A percentile compares a stretch with the other conserved stretches of the same genome.
phyloP scores from a whole-genome alignment of 2,888 invertebrate genomes.

The Ennomos erosarius region DNA sequence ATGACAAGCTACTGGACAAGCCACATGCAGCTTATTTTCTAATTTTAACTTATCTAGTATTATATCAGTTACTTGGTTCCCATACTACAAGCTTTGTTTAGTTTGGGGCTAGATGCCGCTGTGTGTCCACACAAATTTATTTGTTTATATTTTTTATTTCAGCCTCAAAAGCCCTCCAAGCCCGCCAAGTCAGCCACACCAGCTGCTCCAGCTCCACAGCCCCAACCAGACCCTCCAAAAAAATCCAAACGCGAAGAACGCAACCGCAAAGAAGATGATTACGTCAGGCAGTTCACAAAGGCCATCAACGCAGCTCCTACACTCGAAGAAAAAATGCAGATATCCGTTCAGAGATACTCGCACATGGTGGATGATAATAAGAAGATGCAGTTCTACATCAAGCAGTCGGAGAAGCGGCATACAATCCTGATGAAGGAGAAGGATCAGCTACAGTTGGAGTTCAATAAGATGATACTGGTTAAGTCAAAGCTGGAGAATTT shows the following conservation, averaged over 20 bases:
- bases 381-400: conserved; percentile 83
- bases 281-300: conserved; percentile 88
- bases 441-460: conserved; percentile 92
- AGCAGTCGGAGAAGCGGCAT: conserved; percentile 86
- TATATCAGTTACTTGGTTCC: too few relatives aligned
- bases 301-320: conserved; percentile 83
- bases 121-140: too few relatives aligned
- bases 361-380: conserved; percentile 91
- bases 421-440: conserved; percentile 89
- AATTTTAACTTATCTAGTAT: too few relatives aligned
- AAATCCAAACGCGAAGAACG: conserved; percentile 74
- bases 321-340: conserved; percentile 88
- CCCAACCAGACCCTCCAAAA: conserved; percentile 56
- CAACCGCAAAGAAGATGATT: conserved; percentile 84
- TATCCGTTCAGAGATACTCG: conserved; percentile 90
- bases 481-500: conserved; percentile 94
- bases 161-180: too few relatives aligned
- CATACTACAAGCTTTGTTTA: too few relatives aligned
- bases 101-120: too few relatives aligned
- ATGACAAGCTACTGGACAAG: too few relatives aligned
- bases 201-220: conserved; percentile 33
- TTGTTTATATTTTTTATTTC: too few relatives aligned
- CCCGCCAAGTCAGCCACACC: not conserved
- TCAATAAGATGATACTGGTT: conserved; percentile 92
- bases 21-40: too few relatives aligned